Evolutionary conservation across 2,888 invertebrate species (phyloP).

Genomic region (Epistrophe eligans): DNA sequence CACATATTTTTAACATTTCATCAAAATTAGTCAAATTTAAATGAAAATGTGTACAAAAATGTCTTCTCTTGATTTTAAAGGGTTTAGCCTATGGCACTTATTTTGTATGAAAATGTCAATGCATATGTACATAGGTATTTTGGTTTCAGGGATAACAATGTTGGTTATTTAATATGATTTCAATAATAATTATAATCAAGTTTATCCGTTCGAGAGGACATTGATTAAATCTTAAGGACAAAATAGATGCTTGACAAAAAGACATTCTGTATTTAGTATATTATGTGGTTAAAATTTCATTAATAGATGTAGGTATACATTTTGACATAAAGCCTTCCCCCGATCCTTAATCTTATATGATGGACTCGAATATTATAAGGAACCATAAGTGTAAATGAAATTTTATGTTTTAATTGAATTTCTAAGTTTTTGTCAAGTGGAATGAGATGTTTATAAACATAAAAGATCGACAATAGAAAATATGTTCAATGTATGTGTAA

Average conservation of each 20-base stretch:
- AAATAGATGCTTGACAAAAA: background rate
- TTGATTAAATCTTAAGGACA: constrained; percentile 12
- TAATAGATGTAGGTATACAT: background rate
- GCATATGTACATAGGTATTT: background rate
- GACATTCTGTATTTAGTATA: constrained; percentile 3
- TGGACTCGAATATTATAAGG: background rate
- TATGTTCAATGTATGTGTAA: background rate
- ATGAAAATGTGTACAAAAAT: background rate
- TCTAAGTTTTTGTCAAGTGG: background rate
- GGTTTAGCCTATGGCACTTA: background rate
- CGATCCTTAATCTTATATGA: background rate
- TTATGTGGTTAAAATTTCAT: constrained; percentile 4
- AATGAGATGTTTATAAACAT: background rate
- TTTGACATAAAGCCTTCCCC: background rate
- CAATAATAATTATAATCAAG: constrained; percentile 6
- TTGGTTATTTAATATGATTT: constrained; percentile 11
- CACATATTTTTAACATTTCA: background rate
- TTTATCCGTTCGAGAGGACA: constrained; percentile 7
- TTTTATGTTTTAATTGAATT: background rate
- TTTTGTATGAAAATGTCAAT: background rate
- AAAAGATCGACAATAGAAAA: background rate
- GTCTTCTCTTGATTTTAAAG: background rate
- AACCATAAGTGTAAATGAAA: constrained; percentile 1
- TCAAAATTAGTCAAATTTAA: background rate
- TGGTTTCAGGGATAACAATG: background rate